phyloP scores from a whole-genome alignment of 2,888 invertebrate species.

The Lissocephala sabroskyi region DNA sequence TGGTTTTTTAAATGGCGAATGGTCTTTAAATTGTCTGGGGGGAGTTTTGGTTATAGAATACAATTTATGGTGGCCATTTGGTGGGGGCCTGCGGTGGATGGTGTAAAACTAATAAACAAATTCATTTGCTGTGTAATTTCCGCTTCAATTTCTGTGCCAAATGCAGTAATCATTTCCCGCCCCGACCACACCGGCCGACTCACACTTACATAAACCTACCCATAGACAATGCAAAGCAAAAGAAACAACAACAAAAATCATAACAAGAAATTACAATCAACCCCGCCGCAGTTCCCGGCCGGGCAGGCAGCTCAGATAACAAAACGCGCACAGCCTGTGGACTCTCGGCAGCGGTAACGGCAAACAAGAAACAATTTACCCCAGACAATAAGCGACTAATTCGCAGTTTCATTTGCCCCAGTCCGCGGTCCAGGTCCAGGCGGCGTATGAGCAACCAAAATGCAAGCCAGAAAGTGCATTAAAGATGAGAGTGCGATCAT shows the following conservation, averaged over 20 bases:
- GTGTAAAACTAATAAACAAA: constrained; percentile 20
- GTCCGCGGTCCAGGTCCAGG: background rate
- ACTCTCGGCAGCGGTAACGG: constrained; percentile 1
- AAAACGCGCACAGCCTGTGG: constrained; percentile 14
- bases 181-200: constrained; percentile 18
- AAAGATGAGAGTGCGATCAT: constrained; percentile 44
- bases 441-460: constrained; percentile 14
- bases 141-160: constrained; percentile 38
- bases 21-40: too few relatives aligned
- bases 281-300: too few relatives aligned
- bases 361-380: constrained; percentile 46
- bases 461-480: constrained; percentile 22
- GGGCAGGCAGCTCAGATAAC: constrained; percentile 39
- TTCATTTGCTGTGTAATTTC: constrained; percentile 38
- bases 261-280: constrained; percentile 12
- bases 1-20: too few relatives aligned
- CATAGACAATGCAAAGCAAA: constrained; percentile 46
- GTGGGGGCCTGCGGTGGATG: too few relatives aligned
- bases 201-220: constrained; percentile 31
- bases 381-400: constrained; percentile 57
- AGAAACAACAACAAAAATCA: constrained; percentile 20
- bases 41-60: too few relatives aligned
- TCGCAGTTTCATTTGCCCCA: constrained; percentile 38
- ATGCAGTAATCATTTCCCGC: constrained; percentile 33
- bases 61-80: too few relatives aligned